Conservation (phyloP, 1,140 invertebrate species). For the Phymorhynchus buccinoides region DNA sequence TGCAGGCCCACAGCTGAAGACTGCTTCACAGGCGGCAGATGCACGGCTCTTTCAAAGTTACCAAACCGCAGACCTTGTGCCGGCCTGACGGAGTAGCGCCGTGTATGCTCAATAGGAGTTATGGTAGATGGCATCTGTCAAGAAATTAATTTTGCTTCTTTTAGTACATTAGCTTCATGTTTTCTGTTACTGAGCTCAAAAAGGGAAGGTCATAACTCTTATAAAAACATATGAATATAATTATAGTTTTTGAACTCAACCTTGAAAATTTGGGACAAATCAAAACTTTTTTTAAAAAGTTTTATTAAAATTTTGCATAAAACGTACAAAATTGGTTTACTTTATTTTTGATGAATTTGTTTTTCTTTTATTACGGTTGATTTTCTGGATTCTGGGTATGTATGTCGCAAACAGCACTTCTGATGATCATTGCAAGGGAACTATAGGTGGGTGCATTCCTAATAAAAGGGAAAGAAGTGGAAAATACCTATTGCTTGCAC, state of each 20-base stretch:
- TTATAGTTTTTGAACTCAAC: constrained; percentile 58
- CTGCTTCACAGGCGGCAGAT: constrained; percentile 56
- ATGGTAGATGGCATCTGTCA: constrained; percentile 62
- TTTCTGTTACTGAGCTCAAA: constrained; percentile 50
- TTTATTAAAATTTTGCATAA: too few relatives aligned
- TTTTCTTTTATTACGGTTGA: too few relatives aligned
- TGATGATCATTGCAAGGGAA: too few relatives aligned
- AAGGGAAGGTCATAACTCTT: constrained; percentile 51
- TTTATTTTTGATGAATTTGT: too few relatives aligned
- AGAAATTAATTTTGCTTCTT: constrained; percentile 44
- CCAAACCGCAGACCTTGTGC: constrained; percentile 62
- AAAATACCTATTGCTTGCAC: too few relatives aligned
- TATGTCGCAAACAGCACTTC: too few relatives aligned
- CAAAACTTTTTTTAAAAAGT: too few relatives aligned
- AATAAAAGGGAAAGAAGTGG: too few relatives aligned
- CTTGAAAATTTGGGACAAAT: neutral
- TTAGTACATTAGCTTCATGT: constrained; percentile 58
- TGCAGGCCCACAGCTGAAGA: constrained; percentile 38
- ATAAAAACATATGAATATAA: constrained; percentile 48
- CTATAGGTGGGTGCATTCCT: too few relatives aligned
- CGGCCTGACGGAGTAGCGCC: constrained; percentile 54
- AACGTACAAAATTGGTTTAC: too few relatives aligned
- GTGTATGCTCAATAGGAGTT: constrained; percentile 56
- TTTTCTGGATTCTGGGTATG: too few relatives aligned
- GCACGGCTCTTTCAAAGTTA: constrained; percentile 63